Percentiles rank a stretch among this genome's conserved stretches.
These are phyloP conservation scores for Limnephilus rhombicus DNA, from an alignment of 2,888 invertebrate genomes.

Conservation along the genomic window DNA sequence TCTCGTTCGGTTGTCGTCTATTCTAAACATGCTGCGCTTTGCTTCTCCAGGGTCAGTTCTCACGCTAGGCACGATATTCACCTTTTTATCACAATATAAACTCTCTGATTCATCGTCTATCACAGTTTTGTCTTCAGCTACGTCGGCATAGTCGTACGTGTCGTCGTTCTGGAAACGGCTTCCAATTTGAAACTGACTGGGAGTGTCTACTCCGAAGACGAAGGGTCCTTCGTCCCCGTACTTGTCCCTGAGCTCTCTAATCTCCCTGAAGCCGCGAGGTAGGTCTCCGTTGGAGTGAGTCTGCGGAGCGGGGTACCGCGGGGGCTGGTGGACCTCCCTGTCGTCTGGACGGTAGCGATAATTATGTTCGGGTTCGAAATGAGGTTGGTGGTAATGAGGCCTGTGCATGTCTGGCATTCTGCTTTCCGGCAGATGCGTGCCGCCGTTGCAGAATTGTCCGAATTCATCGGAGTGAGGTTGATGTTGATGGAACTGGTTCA, in stretches of 20 bases:
- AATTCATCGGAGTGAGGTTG: slow-evolving; percentile 23
- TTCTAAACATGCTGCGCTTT: slow-evolving; percentile 74
- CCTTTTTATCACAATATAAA: slow-evolving; percentile 75
- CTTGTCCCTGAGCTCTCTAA: background rate
- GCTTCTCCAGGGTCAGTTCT: slow-evolving; percentile 30
- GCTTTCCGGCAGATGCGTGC: slow-evolving; percentile 53
- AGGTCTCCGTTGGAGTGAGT: background rate
- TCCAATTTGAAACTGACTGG: slow-evolving; percentile 75
- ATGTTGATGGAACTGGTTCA: slow-evolving; percentile 45
- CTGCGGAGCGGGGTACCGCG: slow-evolving; percentile 64
- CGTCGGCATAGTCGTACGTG: slow-evolving; percentile 75
- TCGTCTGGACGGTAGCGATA: slow-evolving; percentile 8
- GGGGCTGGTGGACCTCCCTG: background rate
- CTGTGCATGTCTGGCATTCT: slow-evolving; percentile 31
- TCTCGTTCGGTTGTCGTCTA: slow-evolving; percentile 72
- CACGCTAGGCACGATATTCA: slow-evolving; percentile 36
- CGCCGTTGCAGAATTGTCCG: slow-evolving; percentile 48
- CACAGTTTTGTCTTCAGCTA: slow-evolving; percentile 73
- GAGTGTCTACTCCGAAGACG: slow-evolving; percentile 80
- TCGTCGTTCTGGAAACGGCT: slow-evolving; percentile 73
- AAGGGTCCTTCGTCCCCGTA: slow-evolving; percentile 77
- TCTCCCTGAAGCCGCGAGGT: background rate
- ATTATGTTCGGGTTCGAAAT: background rate
- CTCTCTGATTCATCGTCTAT: slow-evolving; percentile 74
- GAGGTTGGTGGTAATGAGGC: slow-evolving; percentile 24